Evolutionary conservation across 1,140 invertebrate genomes (phyloP).

Genomic region (Atta texana): DNA sequence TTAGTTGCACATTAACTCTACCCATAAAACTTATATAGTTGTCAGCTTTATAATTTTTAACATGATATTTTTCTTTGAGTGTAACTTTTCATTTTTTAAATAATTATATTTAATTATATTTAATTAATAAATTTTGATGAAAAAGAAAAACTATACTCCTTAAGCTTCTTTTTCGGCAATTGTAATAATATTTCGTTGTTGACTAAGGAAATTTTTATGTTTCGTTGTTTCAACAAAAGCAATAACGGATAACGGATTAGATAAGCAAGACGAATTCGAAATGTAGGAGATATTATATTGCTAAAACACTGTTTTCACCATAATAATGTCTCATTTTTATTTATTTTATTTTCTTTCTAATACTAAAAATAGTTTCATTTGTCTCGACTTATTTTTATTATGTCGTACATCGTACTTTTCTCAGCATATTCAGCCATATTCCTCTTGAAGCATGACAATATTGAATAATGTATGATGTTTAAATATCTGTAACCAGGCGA

Average conservation of each 20-base stretch:
- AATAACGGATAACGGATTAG: constrained; percentile 61
- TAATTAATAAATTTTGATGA: constrained; percentile 1
- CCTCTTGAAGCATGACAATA: not conserved
- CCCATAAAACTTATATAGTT: too few relatives aligned
- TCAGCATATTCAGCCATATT: not conserved
- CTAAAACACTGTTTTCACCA: not conserved
- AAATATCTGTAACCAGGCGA: not conserved
- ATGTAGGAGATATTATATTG: not conserved
- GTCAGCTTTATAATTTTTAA: too few relatives aligned
- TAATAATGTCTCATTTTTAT: constrained; percentile 2
- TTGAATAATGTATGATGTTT: constrained; percentile 51
- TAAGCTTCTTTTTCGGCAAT: not conserved
- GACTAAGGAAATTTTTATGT: too few relatives aligned
- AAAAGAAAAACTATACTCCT: not conserved
- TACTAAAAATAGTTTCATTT: not conserved
- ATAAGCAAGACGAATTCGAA: constrained; percentile 52
- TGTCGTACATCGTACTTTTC: not conserved
- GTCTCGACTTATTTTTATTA: not conserved
- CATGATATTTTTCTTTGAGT: too few relatives aligned
- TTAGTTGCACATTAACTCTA: too few relatives aligned
- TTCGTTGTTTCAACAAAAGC: constrained; percentile 48
- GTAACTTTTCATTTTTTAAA: not conserved
- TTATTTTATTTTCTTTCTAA: not conserved
- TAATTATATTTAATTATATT: not conserved
- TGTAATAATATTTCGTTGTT: not conserved